Percentiles rank a stretch among this genome's conserved stretches.
Conservation (phyloP, 1,140 invertebrate species). For the Bombus vancouverensis region DNA sequence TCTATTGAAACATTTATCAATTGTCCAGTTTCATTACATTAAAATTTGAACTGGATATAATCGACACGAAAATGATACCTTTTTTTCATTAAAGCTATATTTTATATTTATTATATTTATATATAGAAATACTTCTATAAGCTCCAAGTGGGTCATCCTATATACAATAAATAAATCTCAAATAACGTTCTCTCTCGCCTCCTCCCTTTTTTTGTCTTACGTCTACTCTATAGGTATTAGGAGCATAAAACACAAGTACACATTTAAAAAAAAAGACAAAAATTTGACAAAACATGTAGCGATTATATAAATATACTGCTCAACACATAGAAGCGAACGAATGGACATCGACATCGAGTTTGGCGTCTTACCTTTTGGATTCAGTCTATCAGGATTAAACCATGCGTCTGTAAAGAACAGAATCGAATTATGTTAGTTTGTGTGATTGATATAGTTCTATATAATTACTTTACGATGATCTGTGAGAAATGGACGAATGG, state of each 20-base stretch:
- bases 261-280: neutral
- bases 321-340: slow-evolving; percentile 5
- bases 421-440: slow-evolving; percentile 72
- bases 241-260: neutral
- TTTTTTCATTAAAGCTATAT: neutral
- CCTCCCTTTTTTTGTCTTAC: neutral
- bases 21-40: neutral
- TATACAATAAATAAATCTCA: neutral
- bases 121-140: neutral
- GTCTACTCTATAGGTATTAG: neutral
- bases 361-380: slow-evolving; percentile 90
- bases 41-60: neutral
- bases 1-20: neutral
- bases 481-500: slow-evolving; percentile 1
- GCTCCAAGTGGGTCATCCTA: neutral
- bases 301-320: neutral
- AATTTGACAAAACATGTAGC: neutral
- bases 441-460: neutral
- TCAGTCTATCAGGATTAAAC: slow-evolving; percentile 94
- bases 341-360: slow-evolving; percentile 14
- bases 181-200: neutral
- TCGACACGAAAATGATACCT: neutral
- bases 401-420: slow-evolving; percentile 92
- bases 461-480: slow-evolving; percentile 37
- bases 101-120: neutral